Percentiles rank a stretch among this genome's conserved stretches.
Conservation (phyloP, 2,888 invertebrate genomes). For the Thelaira solivaga region DNA sequence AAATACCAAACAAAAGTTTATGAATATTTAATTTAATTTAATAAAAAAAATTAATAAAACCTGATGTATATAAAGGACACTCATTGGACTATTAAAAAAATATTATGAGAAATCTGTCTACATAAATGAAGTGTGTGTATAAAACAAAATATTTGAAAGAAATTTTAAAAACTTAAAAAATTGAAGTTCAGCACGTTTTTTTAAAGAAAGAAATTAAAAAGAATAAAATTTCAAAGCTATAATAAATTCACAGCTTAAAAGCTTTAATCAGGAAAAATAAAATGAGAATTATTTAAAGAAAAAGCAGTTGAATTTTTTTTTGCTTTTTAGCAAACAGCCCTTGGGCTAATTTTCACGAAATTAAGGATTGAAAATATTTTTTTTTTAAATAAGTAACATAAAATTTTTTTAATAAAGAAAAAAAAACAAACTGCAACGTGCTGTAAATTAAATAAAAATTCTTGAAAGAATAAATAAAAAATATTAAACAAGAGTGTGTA, state of each 20-base stretch:
- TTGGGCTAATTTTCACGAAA: too few relatives aligned
- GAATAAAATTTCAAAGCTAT: background rate
- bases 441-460: too few relatives aligned
- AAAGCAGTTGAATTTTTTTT: background rate
- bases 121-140: conserved; percentile 35
- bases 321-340: too few relatives aligned
- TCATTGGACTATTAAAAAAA: conserved; percentile 41
- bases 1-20: conserved; percentile 8
- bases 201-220: background rate
- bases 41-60: conserved; percentile 57
- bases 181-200: conserved; percentile 23
- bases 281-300: background rate
- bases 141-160: background rate
- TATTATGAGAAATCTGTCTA: conserved; percentile 16
- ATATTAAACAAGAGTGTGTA: background rate
- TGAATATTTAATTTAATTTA: conserved; percentile 46
- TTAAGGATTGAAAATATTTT: too few relatives aligned
- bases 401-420: too few relatives aligned
- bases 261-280: background rate
- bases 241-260: conserved; percentile 1
- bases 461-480: too few relatives aligned
- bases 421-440: conserved; percentile 5
- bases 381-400: too few relatives aligned
- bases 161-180: conserved; percentile 2
- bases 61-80: conserved; percentile 55